Conservation (phyloP, 2,113 vertebrate species). For the Gymnobelideus leadbeateri region DNA sequence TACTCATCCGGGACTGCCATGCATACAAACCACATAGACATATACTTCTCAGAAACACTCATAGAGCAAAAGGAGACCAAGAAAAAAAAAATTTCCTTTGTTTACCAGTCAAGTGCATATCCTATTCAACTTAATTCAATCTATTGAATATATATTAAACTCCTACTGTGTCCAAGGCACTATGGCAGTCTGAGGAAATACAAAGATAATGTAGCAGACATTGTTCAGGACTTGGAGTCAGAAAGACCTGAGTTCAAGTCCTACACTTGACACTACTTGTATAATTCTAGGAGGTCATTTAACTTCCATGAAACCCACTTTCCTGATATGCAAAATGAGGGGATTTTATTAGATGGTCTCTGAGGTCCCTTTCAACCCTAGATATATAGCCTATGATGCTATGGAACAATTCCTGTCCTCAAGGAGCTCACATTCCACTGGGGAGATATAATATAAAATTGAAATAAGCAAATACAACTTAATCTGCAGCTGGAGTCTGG, state of each 20-base stretch:
- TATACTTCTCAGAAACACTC: neutral
- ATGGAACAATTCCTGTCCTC: neutral
- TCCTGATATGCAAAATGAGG: neutral
- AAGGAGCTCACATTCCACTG: neutral
- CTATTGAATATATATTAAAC: neutral
- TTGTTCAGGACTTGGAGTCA: neutral
- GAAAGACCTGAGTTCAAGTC: neutral
- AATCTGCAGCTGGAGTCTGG: too few species aligned
- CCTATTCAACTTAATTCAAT: neutral
- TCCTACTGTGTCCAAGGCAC: neutral
- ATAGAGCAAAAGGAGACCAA: constrained; percentile 31
- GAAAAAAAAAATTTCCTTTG: neutral
- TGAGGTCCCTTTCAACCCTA: neutral
- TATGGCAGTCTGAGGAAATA: neutral
- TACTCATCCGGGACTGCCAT: neutral
- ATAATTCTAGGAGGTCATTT: neutral
- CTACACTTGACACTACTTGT: neutral
- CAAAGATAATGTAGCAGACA: neutral
- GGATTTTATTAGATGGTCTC: neutral
- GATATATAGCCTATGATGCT: neutral
- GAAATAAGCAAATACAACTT: neutral
- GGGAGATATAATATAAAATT: neutral
- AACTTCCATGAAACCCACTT: neutral
- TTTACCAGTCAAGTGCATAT: constrained; percentile 9
- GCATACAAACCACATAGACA: neutral